Base-by-base conservation (phyloP, 30 jellyfish, hydroid and myxozoan species). In the Chrysaora quinquecirrha region DNA sequence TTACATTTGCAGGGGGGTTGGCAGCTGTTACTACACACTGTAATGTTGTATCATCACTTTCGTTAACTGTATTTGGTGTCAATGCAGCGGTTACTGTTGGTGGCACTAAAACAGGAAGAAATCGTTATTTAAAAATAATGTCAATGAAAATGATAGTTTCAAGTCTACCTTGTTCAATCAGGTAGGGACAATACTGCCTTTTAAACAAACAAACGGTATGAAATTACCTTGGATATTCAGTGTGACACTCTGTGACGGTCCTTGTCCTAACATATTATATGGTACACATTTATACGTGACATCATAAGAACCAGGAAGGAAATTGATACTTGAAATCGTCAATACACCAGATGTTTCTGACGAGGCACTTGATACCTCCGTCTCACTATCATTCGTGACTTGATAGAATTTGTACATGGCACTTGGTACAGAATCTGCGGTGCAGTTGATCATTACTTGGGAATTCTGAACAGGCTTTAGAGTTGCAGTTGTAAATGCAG, bases 281-380 rank as follows among this genome's bases (percentile, higher is more conserved):
- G 95, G 95, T 19, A 74, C 77, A 50, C 95, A 85, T 65, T 75
- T 85, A 64, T 71, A 74, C 3, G 89, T 75, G 14, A 67, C 82
- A n/a, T 73, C 66, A 65, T 63, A 75, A 20, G 28, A 54, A 21
- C 22, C 63, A 48, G 71, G 12, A 12, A 32, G 18, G 34, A 48
- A 30, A 48, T 20, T 54, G 64, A 82, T 71, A 19, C 63, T 82
- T 50, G 85, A 30, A 16, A 73, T 60, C 1, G 64, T 38, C 69
- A 32, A 68, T 16, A 24, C 38, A 1, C 89, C 83, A 34, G 63
- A 58, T 31, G 58, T 67, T 61, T 32, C 71, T 30, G 80, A 50
- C 12, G 34, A 48, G 21, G 61, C 1, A 46, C 75, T 60, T 67
- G 52, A 22, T 19, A 82, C 73, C 1, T 19, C 60, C 12, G 54